Conservation (phyloP, 2,888 invertebrate species). For the Agrotis ipsilon region DNA sequence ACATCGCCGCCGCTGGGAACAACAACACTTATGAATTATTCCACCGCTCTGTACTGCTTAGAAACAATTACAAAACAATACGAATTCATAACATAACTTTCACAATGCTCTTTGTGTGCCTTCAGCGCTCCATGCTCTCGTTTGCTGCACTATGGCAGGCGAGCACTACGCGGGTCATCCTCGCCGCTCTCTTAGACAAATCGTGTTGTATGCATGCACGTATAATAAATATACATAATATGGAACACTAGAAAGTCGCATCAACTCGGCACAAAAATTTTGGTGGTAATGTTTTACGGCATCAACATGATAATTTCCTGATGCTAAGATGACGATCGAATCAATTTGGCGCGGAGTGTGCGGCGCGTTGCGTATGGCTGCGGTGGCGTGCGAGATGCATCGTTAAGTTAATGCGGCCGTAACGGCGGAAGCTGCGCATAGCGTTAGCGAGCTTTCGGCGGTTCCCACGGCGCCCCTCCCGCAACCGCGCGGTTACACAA, state of each 20-base stretch:
- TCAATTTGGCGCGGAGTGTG: slow-evolving; percentile 80
- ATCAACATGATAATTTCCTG: slow-evolving; percentile 84
- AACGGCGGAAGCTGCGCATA: slow-evolving; percentile 88
- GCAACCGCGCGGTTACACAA: slow-evolving; percentile 86
- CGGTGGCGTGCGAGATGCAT: slow-evolving; percentile 83
- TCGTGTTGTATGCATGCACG: slow-evolving; percentile 32
- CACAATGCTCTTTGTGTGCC: slow-evolving; percentile 83
- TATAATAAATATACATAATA: slow-evolving; percentile 56
- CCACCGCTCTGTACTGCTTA: slow-evolving; percentile 83
- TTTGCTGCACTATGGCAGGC: slow-evolving; percentile 61
- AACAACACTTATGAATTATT: slow-evolving; percentile 89
- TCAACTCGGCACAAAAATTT: slow-evolving; percentile 62
- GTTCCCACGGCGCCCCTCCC: slow-evolving; percentile 87
- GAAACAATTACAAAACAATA: slow-evolving; percentile 90
- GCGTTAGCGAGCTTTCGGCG: slow-evolving; percentile 87
- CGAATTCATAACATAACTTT: slow-evolving; percentile 85
- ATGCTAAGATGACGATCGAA: slow-evolving; percentile 83
- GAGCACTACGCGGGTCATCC: slow-evolving; percentile 47
- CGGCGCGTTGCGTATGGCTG: slow-evolving; percentile 74
- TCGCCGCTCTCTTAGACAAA: slow-evolving; percentile 64
- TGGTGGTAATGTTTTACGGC: slow-evolving; percentile 72
- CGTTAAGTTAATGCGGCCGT: slow-evolving; percentile 86
- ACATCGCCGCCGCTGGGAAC: slow-evolving; percentile 84
- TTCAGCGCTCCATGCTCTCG: slow-evolving; percentile 71
- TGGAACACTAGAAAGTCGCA: slow-evolving; percentile 70